These are phyloP conservation scores for Aleiodes testaceus DNA, from an alignment of 2,888 invertebrate genomes.

Conservation along the genomic window DNA sequence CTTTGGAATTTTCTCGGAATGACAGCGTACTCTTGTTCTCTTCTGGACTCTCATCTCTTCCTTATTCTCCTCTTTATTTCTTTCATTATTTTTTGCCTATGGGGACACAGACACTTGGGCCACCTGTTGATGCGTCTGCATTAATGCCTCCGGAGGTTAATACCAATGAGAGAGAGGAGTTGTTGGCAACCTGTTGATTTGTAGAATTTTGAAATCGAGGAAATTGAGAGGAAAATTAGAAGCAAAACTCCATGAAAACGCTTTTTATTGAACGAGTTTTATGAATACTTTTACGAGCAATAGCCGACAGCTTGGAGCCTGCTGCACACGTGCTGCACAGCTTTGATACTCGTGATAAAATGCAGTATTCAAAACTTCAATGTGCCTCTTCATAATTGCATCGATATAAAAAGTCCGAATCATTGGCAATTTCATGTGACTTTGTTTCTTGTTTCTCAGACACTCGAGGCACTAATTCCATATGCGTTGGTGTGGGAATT, in stretches of 20 bases:
- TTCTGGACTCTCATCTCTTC: not conserved
- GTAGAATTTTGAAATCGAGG: no score
- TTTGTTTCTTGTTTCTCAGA: constrained; percentile 24
- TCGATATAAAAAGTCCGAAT: constrained; percentile 23
- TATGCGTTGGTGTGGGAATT: constrained; percentile 53
- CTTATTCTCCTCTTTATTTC: constrained; percentile 1
- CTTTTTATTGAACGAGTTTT: constrained; percentile 68
- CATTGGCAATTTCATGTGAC: constrained; percentile 37
- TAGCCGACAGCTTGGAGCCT: constrained; percentile 60
- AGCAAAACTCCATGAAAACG: constrained; percentile 41
- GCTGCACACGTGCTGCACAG: constrained; percentile 65
- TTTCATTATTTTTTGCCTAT: constrained; percentile 15
- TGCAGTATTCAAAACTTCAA: constrained; percentile 33
- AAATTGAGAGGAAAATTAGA: constrained; percentile 9
- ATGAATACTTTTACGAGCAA: constrained; percentile 67
- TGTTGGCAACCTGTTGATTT: constrained; percentile 30
- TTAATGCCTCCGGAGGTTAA: constrained; percentile 18
- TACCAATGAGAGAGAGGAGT: constrained; percentile 9
- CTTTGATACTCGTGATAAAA: constrained; percentile 51
- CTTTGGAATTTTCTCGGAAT: constrained; percentile 36
- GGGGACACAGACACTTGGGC: constrained; percentile 26
- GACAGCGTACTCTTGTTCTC: constrained; percentile 31
- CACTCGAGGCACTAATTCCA: constrained; percentile 34
- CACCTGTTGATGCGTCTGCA: constrained; percentile 34
- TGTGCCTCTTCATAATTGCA: constrained; percentile 24